Evolutionary conservation across 2,888 invertebrate species (phyloP).

Genomic region (Magallana nippona): DNA sequence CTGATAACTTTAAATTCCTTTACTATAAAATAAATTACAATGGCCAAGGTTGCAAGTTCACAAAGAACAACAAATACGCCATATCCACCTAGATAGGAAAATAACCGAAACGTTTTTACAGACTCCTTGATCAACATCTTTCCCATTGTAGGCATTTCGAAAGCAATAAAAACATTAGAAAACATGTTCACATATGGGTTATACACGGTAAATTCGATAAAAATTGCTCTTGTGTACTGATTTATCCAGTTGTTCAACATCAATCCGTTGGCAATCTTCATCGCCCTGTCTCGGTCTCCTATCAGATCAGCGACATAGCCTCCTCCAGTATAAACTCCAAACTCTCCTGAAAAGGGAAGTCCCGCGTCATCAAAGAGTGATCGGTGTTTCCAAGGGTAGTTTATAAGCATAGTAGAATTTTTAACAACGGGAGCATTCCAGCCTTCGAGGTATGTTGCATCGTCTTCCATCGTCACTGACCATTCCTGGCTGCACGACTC

Average conservation of each 20-base stretch:
- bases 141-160: conserved; percentile 64
- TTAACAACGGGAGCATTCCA: conserved; percentile 54
- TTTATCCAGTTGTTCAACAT: conserved; percentile 63
- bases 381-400: conserved; percentile 64
- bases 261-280: conserved; percentile 49
- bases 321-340: conserved; percentile 67
- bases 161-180: conserved; percentile 60
- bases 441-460: conserved; percentile 52
- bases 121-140: conserved; percentile 54
- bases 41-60: conserved; percentile 61
- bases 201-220: conserved; percentile 68
- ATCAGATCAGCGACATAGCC: conserved; percentile 67
- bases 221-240: conserved; percentile 62
- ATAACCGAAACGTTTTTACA: conserved; percentile 64
- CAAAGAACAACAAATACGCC: conserved; percentile 61
- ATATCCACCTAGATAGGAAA: conserved; percentile 66
- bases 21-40: conserved; percentile 60
- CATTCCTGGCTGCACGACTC: conserved; percentile 59
- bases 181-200: conserved; percentile 71
- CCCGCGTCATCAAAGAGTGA: conserved; percentile 62
- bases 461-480: conserved; percentile 58
- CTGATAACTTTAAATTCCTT: conserved; percentile 59
- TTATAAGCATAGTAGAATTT: conserved; percentile 40
- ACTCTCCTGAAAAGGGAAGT: conserved; percentile 64
- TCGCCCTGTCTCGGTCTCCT: conserved; percentile 57